Conservation (phyloP, 1,140 invertebrate genomes). For the Halyomorpha halys region DNA sequence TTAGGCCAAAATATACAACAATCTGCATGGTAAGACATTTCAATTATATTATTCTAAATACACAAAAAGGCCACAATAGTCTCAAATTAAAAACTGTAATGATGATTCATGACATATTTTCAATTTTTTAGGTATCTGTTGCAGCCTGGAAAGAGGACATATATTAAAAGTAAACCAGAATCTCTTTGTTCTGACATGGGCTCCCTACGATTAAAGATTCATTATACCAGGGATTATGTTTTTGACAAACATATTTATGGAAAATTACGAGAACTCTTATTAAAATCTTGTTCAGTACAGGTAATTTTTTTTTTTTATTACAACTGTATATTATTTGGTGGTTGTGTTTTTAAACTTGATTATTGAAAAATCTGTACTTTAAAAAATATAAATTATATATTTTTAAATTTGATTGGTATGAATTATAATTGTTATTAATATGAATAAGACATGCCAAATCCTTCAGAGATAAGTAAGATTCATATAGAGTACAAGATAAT, state of each 20-base stretch:
- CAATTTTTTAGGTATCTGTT: conserved; percentile 64
- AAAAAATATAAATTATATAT: too few relatives aligned
- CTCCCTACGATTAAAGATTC: conserved; percentile 69
- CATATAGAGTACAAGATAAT: too few relatives aligned
- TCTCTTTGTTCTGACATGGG: conserved; percentile 44
- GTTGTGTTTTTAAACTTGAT: too few relatives aligned
- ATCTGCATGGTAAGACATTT: conserved; percentile 46
- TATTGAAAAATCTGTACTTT: too few relatives aligned
- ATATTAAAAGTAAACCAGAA: conserved; percentile 13
- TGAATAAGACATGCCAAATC: too few relatives aligned
- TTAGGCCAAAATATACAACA: conserved; percentile 50
- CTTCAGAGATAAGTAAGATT: too few relatives aligned
- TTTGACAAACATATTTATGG: conserved; percentile 72
- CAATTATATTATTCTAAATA: too few relatives aligned
- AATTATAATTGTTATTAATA: too few relatives aligned
- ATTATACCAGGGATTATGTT: conserved; percentile 81
- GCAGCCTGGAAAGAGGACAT: conserved; percentile 54
- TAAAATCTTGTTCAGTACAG: conserved; percentile 58
- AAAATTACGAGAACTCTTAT: conserved; percentile 58
- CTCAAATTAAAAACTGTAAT: background rate
- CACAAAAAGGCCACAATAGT: too few relatives aligned
- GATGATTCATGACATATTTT: conserved; percentile 6
- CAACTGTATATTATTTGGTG: too few relatives aligned
- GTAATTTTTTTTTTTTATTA: conserved; percentile 34
- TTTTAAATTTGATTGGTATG: too few relatives aligned